A percentile compares a stretch with the other conserved stretches of the same genome.
Evolutionary conservation across 2,888 invertebrate genomes (phyloP).

Genomic region (Craniophora ligustri): DNA sequence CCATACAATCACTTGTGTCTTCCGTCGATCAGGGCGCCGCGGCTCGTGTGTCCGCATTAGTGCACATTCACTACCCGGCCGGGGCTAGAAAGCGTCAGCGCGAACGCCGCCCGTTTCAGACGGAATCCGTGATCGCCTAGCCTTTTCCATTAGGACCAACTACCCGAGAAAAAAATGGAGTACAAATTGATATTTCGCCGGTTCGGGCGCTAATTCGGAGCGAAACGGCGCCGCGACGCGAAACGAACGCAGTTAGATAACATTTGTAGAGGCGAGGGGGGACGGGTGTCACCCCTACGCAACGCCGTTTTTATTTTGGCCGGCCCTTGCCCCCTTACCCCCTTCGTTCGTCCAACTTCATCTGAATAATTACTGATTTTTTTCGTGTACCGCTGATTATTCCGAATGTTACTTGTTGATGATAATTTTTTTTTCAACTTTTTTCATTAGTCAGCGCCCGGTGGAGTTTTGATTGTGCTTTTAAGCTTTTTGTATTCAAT

Average conservation of each 20-base stretch:
- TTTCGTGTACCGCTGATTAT: conserved; percentile 89
- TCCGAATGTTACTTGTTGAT: conserved; percentile 88
- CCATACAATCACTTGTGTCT: conserved; percentile 54
- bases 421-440: conserved; percentile 83
- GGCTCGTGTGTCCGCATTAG: conserved; percentile 13
- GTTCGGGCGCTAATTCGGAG: conserved; percentile 83
- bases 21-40: conserved; percentile 34
- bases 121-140: conserved; percentile 69
- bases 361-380: conserved; percentile 89
- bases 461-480: conserved; percentile 65
- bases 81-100: conserved; percentile 36
- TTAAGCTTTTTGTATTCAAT: conserved; percentile 64
- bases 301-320: conserved; percentile 88
- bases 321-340: conserved; percentile 87
- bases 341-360: conserved; percentile 88
- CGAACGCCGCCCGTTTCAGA: conserved; percentile 51
- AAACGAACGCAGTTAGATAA: conserved; percentile 88
- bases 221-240: conserved; percentile 80
- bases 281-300: conserved; percentile 87
- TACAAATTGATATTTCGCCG: conserved; percentile 86
- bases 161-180: conserved; percentile 83
- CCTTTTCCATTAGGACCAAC: conserved; percentile 80
- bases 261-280: conserved; percentile 84
- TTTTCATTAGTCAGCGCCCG: conserved; percentile 78
- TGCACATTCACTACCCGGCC: conserved; percentile 10